These are phyloP conservation scores for Rugalucina vietnamica DNA, from an alignment of 2,888 invertebrate genomes.

Conservation along the genomic window DNA sequence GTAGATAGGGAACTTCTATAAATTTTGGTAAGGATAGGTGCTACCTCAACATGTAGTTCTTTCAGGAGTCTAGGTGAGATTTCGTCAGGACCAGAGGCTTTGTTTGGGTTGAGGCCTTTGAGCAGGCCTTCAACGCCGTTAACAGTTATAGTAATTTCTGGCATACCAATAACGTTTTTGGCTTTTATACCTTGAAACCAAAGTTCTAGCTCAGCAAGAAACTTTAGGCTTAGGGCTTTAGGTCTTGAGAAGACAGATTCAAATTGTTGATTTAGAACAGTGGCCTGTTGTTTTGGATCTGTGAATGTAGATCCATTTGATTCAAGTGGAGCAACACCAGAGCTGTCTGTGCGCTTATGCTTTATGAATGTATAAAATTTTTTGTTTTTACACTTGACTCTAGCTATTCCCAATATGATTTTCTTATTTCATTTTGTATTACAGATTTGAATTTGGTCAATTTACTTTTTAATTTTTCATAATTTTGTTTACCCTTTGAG, in stretches of 20 bases:
- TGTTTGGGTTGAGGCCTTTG: no score
- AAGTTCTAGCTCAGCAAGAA: no score
- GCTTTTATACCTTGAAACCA: no score
- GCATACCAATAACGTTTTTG: no score
- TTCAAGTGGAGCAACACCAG: constrained; percentile 1
- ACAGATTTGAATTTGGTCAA: background rate
- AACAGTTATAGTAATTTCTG: no score
- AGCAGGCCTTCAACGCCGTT: no score
- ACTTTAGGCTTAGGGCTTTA: no score
- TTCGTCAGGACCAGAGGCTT: no score
- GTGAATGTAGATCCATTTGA: background rate
- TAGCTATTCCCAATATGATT: constrained; percentile 19
- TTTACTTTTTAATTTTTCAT: background rate
- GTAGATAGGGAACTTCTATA: no score
- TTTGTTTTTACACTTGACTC: background rate
- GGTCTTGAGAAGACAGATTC: constrained; percentile 32
- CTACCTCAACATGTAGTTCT: no score
- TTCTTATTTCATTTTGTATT: constrained; percentile 25
- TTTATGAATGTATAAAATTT: constrained; percentile 31
- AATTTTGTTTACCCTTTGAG: background rate
- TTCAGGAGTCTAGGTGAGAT: no score
- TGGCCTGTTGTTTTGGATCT: constrained; percentile 11
- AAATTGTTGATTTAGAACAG: constrained; percentile 24
- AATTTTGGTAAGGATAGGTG: no score
- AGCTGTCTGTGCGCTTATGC: constrained; percentile 10